A percentile compares a stretch with the other conserved stretches of the same genome.
Evolutionary conservation across 1,140 invertebrate species (phyloP).

Genomic region (Muscidifurax raptorellus): DNA sequence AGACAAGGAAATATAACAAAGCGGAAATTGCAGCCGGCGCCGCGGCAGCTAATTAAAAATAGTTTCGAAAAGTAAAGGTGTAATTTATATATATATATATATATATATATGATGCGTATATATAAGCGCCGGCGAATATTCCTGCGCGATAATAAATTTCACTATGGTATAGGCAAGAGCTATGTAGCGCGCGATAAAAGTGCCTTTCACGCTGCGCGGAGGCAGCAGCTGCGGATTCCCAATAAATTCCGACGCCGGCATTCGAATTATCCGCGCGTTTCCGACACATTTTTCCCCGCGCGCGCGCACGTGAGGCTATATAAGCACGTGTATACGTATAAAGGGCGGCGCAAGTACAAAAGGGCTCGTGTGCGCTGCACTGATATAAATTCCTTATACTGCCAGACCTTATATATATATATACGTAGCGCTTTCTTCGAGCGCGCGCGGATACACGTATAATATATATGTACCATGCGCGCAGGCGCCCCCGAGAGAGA

Average conservation of each 20-base stretch:
- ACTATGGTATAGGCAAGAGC: too few species aligned
- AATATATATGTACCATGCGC: too few species aligned
- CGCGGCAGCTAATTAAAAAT: conserved; percentile 23
- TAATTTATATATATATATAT: too few species aligned
- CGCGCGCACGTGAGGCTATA: background rate
- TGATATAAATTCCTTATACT: conserved; percentile 32
- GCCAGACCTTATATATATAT: too few species aligned
- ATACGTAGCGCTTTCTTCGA: too few species aligned
- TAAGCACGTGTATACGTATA: background rate
- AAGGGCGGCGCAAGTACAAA: background rate
- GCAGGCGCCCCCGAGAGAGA: too few species aligned
- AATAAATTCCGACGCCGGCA: conserved; percentile 32
- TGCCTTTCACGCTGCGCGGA: conserved; percentile 6
- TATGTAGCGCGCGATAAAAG: background rate
- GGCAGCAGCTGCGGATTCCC: conserved; percentile 4
- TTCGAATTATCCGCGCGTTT: conserved; percentile 33
- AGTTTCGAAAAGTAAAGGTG: background rate
- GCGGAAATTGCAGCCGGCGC: background rate
- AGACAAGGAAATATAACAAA: background rate
- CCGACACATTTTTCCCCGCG: conserved; percentile 21
- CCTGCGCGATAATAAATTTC: background rate
- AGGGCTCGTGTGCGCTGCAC: background rate
- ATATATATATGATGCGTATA: too few species aligned
- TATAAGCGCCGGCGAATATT: background rate
- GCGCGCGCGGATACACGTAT: too few species aligned